Conservation (phyloP, 2,113 vertebrate genomes). For the Marmota monax region DNA sequence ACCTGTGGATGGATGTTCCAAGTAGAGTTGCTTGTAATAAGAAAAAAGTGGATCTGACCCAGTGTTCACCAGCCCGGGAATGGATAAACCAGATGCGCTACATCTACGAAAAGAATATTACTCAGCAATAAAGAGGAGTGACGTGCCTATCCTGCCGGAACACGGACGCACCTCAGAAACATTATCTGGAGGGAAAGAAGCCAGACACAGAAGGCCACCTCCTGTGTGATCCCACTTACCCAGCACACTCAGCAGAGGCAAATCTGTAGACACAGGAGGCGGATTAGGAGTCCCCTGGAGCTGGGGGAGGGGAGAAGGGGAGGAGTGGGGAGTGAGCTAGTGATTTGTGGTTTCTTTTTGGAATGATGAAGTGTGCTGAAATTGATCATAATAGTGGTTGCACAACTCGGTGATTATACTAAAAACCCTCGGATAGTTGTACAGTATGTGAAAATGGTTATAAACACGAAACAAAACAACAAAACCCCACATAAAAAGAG, state of each 20-base stretch:
- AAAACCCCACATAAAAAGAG: background rate
- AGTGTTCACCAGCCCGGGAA: background rate
- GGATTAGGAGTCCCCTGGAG: background rate
- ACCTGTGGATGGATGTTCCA: too few relatives aligned
- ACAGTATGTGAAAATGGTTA: background rate
- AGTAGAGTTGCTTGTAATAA: background rate
- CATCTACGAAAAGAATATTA: rapidly evolving
- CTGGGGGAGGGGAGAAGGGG: background rate
- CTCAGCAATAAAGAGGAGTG: rapidly evolving
- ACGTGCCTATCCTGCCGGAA: rapidly evolving
- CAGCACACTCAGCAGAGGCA: too few relatives aligned
- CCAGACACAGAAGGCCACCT: background rate
- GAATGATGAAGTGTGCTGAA: background rate
- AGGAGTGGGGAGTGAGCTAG: background rate
- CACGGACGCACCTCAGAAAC: background rate
- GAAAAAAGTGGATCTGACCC: background rate
- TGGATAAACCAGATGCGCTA: background rate
- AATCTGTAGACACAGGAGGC: background rate
- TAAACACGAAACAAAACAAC: background rate
- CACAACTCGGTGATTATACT: rapidly evolving
- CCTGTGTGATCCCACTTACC: too few relatives aligned
- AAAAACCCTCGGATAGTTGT: rapidly evolving
- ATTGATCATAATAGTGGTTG: background rate
- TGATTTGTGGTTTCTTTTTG: background rate
- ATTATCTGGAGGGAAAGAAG: background rate